Conservation (phyloP, 2,113 vertebrate species). For the Regulus satrapa region DNA sequence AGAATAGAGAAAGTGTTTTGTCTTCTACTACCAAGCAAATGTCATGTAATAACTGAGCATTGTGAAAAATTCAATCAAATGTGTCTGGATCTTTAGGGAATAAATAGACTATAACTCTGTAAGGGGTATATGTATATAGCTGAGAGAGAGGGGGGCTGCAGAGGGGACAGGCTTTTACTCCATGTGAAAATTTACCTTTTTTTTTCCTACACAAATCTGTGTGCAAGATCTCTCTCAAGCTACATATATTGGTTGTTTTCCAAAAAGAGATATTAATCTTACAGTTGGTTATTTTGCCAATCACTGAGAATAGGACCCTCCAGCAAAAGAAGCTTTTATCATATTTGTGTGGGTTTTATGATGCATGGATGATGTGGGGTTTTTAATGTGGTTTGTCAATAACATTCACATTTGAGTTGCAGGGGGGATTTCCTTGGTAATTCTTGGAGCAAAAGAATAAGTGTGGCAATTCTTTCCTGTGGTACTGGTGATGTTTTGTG, state of each 20-base stretch:
- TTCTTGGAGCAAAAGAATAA: background rate
- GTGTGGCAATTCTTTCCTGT: background rate
- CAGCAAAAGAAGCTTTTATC: background rate
- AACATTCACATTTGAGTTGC: background rate
- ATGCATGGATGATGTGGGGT: accelerated
- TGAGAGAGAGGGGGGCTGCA: background rate
- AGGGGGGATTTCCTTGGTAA: background rate
- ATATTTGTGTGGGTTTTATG: background rate
- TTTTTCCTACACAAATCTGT: background rate
- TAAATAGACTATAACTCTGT: background rate
- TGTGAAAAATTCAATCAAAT: slow-evolving; percentile 40
- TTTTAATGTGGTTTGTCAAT: background rate
- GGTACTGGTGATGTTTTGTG: background rate
- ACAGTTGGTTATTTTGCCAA: background rate
- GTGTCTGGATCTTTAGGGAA: background rate
- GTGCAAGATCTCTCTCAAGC: background rate
- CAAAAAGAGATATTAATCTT: background rate
- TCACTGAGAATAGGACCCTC: background rate
- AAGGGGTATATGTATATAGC: background rate
- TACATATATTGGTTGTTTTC: background rate
- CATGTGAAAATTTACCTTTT: background rate
- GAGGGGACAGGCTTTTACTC: background rate
- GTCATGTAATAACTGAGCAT: slow-evolving; percentile 23
- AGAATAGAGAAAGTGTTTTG: slow-evolving; percentile 41
- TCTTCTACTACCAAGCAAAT: slow-evolving; percentile 44